Evolutionary conservation across 2,888 invertebrate species (phyloP), one percentile per base, ranked within the genome.

Genomic region (Aelia acuminata): DNA sequence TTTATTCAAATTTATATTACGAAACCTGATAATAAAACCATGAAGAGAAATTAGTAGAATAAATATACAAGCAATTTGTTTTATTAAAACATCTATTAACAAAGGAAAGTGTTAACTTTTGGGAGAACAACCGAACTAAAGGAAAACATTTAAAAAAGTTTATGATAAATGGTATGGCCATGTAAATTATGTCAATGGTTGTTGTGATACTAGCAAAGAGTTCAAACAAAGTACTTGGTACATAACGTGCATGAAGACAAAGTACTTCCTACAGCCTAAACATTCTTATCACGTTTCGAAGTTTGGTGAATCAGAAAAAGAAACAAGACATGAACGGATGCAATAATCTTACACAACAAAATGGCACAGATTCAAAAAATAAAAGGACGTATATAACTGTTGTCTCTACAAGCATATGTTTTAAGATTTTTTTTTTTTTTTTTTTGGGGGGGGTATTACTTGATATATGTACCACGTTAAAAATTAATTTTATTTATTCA

Each of bases 281-380:
- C 31, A 70, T 31, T 70, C 31, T 18, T 18, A 35, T 35, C 63
- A 70, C 63, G 63, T 35, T 70, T 35, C 18, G 31, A 70, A 70
- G 63, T 70, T 70, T 70, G 63, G 31, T 10, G 63, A 70, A 70
- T 70, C 63, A 35, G 63, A 20, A 57, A 57, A 57, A 57, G 63
- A 20, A 70, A 35, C 5, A 70, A 70, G 35, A 35, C 63, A 35
- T 35, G n/a, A 70, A 70, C 63, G 63, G 63, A 70, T 70, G 63
- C 63, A 70, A 7, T 35, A 18, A 35, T 35, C 18, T 70, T 70
- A 70, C 18, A 70, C 63, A 70, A 70, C 18, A 70, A 22, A 70
- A 70, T 70, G 63, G 31, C 63, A 63, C 15, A 26, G 57, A 26
- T 26, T 57, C 57, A 57, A 57, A 70, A 35, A 43, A 18, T 5